Evolutionary conservation across 2,888 invertebrate species (phyloP).

Genomic region (Eupithecia exiguata): DNA sequence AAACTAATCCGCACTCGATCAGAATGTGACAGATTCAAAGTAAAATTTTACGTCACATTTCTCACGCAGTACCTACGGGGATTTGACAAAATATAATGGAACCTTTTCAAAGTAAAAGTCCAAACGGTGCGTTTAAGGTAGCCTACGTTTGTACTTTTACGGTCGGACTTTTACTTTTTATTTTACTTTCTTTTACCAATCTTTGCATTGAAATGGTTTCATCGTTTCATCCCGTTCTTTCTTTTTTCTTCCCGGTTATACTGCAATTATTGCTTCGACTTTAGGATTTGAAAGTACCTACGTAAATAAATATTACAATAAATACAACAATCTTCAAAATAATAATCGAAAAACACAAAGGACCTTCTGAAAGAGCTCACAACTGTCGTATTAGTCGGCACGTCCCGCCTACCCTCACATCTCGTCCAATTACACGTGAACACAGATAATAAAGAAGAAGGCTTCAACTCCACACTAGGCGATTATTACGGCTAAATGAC

Average conservation of each 20-base stretch:
- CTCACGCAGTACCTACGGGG: neutral
- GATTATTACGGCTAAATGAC: conserved; percentile 81
- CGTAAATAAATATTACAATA: neutral
- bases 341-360: conserved; percentile 7
- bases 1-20: neutral
- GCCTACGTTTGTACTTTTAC: too few species aligned
- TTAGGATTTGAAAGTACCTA: neutral
- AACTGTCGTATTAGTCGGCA: conserved; percentile 24
- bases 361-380: conserved; percentile 6
- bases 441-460: conserved; percentile 66
- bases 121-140: too few species aligned
- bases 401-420: conserved; percentile 33
- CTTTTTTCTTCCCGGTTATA: neutral
- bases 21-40: neutral
- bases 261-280: neutral
- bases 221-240: neutral
- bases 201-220: too few species aligned
- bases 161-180: too few species aligned
- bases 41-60: neutral
- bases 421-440: conserved; percentile 70
- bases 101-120: neutral
- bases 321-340: neutral
- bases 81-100: neutral
- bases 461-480: conserved; percentile 68
- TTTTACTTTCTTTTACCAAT: too few species aligned